Percentiles rank a stretch among this genome's conserved stretches.
Conservation (phyloP, 2,797 vertebrate species). For the Caiman crocodilus region DNA sequence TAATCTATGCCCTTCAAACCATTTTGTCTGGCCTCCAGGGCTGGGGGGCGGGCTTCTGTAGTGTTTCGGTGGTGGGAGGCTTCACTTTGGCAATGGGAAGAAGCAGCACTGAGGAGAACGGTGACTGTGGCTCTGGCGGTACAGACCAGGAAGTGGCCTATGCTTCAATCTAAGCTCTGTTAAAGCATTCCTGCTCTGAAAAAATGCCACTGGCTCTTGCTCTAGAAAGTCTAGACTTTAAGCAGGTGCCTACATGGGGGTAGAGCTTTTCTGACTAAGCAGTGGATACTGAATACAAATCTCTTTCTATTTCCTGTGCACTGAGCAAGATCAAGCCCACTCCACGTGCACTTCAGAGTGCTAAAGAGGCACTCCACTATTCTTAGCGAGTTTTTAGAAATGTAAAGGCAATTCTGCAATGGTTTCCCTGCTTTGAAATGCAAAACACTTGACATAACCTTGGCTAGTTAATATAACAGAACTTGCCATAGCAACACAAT, state of each 20-base stretch:
- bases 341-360: background rate
- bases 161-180: too few relatives aligned
- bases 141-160: too few relatives aligned
- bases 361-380: background rate
- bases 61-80: too few relatives aligned
- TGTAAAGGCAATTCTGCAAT: background rate
- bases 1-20: too few relatives aligned
- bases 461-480: background rate
- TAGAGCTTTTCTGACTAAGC: background rate
- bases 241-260: background rate
- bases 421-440: background rate
- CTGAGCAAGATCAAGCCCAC: background rate
- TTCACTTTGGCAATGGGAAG: too few relatives aligned
- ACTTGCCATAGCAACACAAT: background rate
- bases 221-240: background rate
- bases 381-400: background rate
- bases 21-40: too few relatives aligned
- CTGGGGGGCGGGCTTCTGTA: too few relatives aligned
- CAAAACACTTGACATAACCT: background rate
- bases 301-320: background rate
- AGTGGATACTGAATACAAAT: background rate
- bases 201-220: too few relatives aligned
- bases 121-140: too few relatives aligned
- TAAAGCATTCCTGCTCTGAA: too few relatives aligned
- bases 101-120: too few relatives aligned